Evolutionary conservation across 2,113 vertebrate species (phyloP), one percentile per base, ranked within the genome.

Genomic region (Onychostoma macrolepis): DNA sequence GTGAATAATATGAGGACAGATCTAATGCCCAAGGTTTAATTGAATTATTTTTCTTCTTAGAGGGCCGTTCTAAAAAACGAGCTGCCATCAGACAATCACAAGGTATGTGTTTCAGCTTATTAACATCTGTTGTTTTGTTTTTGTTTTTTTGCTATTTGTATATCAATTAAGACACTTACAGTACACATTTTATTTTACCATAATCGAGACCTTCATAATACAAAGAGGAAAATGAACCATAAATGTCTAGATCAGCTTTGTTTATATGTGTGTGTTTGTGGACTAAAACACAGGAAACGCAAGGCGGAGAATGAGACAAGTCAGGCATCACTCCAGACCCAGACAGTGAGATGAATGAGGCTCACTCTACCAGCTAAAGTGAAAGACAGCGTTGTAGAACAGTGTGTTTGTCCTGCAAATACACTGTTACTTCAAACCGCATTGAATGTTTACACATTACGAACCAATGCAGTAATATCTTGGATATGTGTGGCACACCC

Each of bases 261-360:
- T 50, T 21, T 69, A 26, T 80, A 28, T 78, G 50, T 86, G 7
- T 6, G 33, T 21, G 45, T 67, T 2, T 76, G 72, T 45, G 41
- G 41, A 45, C 80, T 43, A 43, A 56, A 63, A 91, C 93, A 91
- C 48, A 79, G 93, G 89, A 67, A n/a, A n/a, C n/a, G 41, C 91
- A n/a, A 92, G 67, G 85, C 93, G 91, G 88, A 92, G 86, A 88
- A 8, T 43, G 26, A 89, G 90, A 76, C 58, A 89, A 82, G 91
- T 83, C 71, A 91, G 85, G 85, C 93, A 76, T 87, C 93, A 92
- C 74, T 80, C 69, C 71, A 95, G 91, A 80, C 87, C 85, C 53
- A 94, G 45, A 69, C 72, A 92, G 85, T 93, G 81, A 94, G 74
- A 30, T 65, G 13, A 74, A 56, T 19, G 65, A 84, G 30, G 56